Conservation (phyloP, 2,797 vertebrate species). For the Aldrovandia affinis region DNA sequence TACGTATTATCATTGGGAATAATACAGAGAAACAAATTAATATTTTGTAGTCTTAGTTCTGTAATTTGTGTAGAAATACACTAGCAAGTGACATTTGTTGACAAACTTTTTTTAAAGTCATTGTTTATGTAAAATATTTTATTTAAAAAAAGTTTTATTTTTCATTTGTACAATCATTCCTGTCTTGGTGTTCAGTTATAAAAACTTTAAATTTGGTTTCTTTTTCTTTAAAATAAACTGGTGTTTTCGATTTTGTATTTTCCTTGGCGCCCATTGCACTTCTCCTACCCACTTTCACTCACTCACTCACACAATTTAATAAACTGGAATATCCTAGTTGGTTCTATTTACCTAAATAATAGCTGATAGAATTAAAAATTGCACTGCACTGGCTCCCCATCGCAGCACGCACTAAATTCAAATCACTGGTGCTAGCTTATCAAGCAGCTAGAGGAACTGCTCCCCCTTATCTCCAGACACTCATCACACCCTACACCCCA, state of each 20-base stretch:
- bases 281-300: background rate
- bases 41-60: background rate
- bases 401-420: no score
- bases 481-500: no score
- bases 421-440: no score
- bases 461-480: no score
- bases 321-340: background rate
- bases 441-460: no score
- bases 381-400: no score
- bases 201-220: background rate
- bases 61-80: slow-evolving; percentile 13
- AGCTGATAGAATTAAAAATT: no score
- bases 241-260: background rate
- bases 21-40: background rate
- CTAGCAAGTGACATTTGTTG: background rate
- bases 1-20: slow-evolving; percentile 3
- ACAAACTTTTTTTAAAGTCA: background rate
- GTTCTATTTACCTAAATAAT: background rate
- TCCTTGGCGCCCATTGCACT: background rate
- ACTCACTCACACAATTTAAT: background rate
- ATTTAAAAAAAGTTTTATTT: background rate
- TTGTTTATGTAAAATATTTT: background rate
- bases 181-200: slow-evolving; percentile 5
- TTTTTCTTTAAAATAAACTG: background rate
- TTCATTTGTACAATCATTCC: slow-evolving; percentile 13